Percentiles rank a stretch among this genome's conserved stretches.
These are phyloP conservation scores for Hartigia nigra DNA, from an alignment of 2,888 invertebrate genomes.

Conservation along the genomic window DNA sequence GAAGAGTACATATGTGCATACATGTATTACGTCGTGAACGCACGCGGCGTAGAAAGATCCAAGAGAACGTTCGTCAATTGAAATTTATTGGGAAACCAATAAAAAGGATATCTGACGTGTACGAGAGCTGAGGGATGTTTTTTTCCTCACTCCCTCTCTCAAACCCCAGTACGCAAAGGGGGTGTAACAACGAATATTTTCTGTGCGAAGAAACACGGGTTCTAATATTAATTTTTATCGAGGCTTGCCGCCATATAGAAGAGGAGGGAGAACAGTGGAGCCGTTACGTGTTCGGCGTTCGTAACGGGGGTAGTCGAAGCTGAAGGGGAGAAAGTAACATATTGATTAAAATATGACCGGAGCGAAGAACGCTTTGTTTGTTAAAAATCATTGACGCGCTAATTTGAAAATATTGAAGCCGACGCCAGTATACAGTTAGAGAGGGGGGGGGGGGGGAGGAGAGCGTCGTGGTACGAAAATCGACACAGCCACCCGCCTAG, in stretches of 20 bases:
- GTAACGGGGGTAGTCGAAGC: conserved; percentile 28
- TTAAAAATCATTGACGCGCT: conserved; percentile 58
- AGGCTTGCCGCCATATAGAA: conserved; percentile 32
- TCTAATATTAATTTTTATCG: conserved; percentile 64
- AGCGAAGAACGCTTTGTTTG: conserved; percentile 61
- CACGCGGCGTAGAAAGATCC: not conserved
- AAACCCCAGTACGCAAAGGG: conserved; percentile 33
- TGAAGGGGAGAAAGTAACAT: conserved; percentile 35
- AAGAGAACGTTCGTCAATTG: conserved; percentile 1
- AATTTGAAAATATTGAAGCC: conserved; percentile 62
- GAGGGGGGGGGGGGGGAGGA: not conserved
- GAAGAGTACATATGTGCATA: not conserved
- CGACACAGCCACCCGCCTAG: conserved; percentile 15
- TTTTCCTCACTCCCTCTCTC: not conserved
- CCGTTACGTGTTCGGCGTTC: not conserved
- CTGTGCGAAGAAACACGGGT: conserved; percentile 60
- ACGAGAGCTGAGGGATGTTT: not conserved
- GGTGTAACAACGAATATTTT: conserved; percentile 53
- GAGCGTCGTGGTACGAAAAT: conserved; percentile 10
- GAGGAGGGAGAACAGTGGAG: conserved; percentile 44
- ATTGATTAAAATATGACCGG: conserved; percentile 63
- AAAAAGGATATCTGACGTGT: not conserved
- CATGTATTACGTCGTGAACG: not conserved
- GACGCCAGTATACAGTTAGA: conserved; percentile 26
- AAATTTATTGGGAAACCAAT: not conserved